Evolutionary conservation across 2,888 invertebrate genomes (phyloP), one percentile per base, ranked within the genome.

Genomic region (Habroteleia sp.): DNA sequence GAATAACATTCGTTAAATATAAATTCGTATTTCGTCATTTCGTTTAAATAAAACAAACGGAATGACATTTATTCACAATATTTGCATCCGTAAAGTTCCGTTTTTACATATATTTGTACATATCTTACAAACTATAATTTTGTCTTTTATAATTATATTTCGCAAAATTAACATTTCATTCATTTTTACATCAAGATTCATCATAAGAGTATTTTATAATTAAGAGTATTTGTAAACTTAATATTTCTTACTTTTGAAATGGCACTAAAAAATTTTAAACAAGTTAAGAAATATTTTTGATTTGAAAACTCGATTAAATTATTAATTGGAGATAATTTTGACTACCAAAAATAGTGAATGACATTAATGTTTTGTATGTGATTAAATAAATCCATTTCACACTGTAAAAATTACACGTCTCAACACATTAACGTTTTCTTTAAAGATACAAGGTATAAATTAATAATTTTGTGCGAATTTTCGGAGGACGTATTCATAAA

Each of bases 61-160:
- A 52, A 8, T 52, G 23, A 54, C 46, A 54, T 54, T 39, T 71
- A 71, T 71, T 62, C 71, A 71, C 71, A 71, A 11, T 46, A 71
- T 62, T 62, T 52, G 46, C 52, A 60, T 52, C 29, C 33, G 50
- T 50, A 68, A 42, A 68, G 33, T 50, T 63, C 6, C 8, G 5
- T 65, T 68, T 69, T 42, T 69, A 60, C 52, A 69, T 1, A 44
- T 41, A 46, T 60, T 50, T 58, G 23, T 69, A 69, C 68, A 69
- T 44, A 52, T 60, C 50, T 69, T 60, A 69, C 58, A 69, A 39
- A 44, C 60, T 69, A 69, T 35, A 31, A 58, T 41, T 58, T 52
- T 35, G 44, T 58, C 33, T 69, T 66, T 56, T 56, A n/a, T 56
- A 35, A 44, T 46, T 35, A 25, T 8, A 29, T 48, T 16, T 66